A percentile compares a stretch with the other conserved stretches of the same genome.
Evolutionary conservation across 2,797 vertebrate genomes (phyloP).

Genomic region (Cyclura pinguis): DNA sequence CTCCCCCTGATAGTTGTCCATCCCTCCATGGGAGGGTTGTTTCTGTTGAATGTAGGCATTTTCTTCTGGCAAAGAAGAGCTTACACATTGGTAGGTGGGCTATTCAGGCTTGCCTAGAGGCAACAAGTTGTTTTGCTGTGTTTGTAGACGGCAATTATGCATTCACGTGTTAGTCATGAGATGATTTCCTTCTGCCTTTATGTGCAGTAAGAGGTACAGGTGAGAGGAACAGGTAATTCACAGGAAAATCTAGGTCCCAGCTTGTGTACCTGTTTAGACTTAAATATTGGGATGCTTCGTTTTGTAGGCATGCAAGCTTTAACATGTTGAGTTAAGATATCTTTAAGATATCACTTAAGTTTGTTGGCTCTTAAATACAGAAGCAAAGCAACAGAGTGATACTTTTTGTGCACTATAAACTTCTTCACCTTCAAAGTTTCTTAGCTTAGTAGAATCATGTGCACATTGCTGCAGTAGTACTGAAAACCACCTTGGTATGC

Average conservation of each 20-base stretch:
- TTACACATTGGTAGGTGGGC: background rate
- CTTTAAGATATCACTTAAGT: no score
- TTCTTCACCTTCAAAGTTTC: background rate
- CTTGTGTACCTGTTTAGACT: background rate
- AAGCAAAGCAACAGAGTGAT: no score
- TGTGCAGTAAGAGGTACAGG: background rate
- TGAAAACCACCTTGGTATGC: background rate
- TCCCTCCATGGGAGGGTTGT: background rate
- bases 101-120: background rate
- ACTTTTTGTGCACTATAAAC: background rate
- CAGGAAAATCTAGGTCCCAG: background rate
- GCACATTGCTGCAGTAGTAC: background rate
- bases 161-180: background rate
- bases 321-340: background rate
- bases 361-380: no score
- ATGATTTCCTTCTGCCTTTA: background rate
- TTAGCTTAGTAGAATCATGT: background rate
- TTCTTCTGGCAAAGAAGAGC: background rate
- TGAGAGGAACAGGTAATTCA: background rate
- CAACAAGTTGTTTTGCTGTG: background rate
- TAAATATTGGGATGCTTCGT: background rate
- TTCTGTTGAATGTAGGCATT: background rate
- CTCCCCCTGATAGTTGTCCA: background rate
- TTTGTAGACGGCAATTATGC: no score
- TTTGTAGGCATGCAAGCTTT: background rate